Evolutionary conservation across 2,888 invertebrate species (phyloP).

Genomic region (Emmelina monodactyla): DNA sequence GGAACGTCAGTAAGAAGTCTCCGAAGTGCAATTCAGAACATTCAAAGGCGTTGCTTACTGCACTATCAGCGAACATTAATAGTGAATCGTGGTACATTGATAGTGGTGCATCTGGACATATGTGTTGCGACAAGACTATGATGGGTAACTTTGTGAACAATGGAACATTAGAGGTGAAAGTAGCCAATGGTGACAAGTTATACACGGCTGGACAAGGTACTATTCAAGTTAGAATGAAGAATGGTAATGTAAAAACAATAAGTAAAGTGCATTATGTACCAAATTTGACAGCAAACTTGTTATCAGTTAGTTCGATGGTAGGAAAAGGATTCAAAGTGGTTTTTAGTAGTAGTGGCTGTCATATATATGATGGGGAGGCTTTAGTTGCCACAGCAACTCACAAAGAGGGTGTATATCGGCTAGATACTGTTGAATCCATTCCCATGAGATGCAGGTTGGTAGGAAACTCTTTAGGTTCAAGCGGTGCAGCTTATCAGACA

Average conservation of each 20-base stretch:
- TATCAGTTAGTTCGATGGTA: slow-evolving; percentile 9
- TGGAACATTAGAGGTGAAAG: slow-evolving; percentile 1
- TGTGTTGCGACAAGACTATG: slow-evolving; percentile 2
- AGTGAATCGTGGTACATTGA: slow-evolving; percentile 5
- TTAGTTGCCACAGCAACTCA: slow-evolving; percentile 1
- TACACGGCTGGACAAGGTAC: slow-evolving; percentile 4
- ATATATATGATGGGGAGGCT: slow-evolving; percentile 1
- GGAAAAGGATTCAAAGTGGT: slow-evolving; percentile 11
- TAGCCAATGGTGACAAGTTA: slow-evolving; percentile 7
- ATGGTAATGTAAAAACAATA: slow-evolving; percentile 4
- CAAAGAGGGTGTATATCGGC: no score
- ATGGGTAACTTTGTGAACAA: neutral
- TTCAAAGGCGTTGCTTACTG: slow-evolving; percentile 3
- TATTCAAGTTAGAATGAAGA: neutral
- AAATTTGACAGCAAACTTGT: slow-evolving; percentile 9
- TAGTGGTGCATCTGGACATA: slow-evolving; percentile 4
- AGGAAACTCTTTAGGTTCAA: neutral
- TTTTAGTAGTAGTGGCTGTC: slow-evolving; percentile 4
- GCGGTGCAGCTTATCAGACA: neutral
- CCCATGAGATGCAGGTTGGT: no score
- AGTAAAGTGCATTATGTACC: slow-evolving; percentile 6
- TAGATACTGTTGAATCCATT: neutral
- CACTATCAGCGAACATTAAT: slow-evolving; percentile 1
- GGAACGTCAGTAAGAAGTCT: neutral
- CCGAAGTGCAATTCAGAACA: neutral